These are phyloP conservation scores for Mixornis gularis DNA, from an alignment of 2,113 vertebrate genomes.

Conservation along the genomic window DNA sequence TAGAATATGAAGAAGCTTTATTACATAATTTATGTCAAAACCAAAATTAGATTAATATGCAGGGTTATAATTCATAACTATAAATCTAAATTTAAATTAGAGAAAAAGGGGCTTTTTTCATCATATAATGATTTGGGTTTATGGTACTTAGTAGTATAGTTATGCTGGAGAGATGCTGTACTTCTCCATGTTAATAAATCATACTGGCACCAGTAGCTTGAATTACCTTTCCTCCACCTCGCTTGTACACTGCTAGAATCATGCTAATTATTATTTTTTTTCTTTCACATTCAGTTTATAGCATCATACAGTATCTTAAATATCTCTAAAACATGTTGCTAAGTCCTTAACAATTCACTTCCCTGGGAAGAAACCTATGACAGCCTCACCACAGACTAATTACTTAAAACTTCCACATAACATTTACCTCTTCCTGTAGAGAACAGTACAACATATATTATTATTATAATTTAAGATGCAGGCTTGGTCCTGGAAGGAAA, in stretches of 20 bases:
- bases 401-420: not conserved
- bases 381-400: not conserved
- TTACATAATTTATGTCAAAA: not conserved
- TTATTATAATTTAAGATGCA: not conserved
- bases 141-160: not conserved
- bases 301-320: not conserved
- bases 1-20: conserved; percentile 11
- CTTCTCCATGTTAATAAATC: not conserved
- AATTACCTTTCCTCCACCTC: not conserved
- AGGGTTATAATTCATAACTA: not conserved
- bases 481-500: not conserved
- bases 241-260: not conserved
- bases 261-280: not conserved
- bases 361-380: not conserved
- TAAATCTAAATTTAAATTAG: not conserved
- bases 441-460: not conserved
- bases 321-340: not conserved
- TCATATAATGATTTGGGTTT: not conserved
- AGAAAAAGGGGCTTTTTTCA: not conserved
- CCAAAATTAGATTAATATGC: not conserved
- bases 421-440: not conserved
- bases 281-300: not conserved
- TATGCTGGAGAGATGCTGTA: not conserved
- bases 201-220: not conserved
- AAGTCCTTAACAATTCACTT: not conserved